Percentiles rank a stretch among this genome's conserved stretches.
phyloP scores from a whole-genome alignment of 2,797 vertebrate species.

The Phrynocephalus forsythii region DNA sequence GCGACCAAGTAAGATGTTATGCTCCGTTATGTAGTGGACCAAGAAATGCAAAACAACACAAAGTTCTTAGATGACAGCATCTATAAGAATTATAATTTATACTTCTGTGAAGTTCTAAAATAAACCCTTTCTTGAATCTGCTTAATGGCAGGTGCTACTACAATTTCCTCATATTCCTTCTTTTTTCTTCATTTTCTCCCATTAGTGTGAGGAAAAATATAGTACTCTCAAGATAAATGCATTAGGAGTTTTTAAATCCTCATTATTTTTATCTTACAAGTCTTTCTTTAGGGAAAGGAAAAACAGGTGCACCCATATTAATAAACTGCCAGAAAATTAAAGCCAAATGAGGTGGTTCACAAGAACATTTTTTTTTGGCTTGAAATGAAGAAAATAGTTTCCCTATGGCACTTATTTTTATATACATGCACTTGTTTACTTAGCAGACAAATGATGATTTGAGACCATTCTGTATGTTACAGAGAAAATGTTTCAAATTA shows the following conservation, averaged over 20 bases:
- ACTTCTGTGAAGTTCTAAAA: neutral
- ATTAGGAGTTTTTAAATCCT: neutral
- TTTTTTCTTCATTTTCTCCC: accelerated
- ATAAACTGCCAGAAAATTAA: constrained; percentile 16
- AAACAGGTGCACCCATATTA: constrained; percentile 7
- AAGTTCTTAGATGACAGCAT: neutral
- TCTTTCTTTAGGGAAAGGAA: neutral
- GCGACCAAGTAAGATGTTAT: neutral
- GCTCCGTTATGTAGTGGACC: neutral
- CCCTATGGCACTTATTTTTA: constrained; percentile 5
- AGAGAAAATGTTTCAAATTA: constrained; percentile 42
- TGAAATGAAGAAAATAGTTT: neutral
- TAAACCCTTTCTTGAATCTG: neutral
- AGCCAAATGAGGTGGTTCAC: neutral
- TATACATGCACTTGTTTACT: constrained; percentile 14
- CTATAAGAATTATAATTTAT: neutral
- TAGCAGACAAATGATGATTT: constrained; percentile 11
- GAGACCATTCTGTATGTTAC: constrained; percentile 7
- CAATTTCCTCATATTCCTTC: neutral
- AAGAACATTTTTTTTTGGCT: constrained; percentile 22
- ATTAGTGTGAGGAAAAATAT: neutral
- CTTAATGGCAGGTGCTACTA: neutral
- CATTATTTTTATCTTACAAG: neutral
- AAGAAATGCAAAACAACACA: neutral
- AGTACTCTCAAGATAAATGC: neutral